Evolutionary conservation across 1,140 invertebrate species (phyloP).

Genomic region (Wasmannia auropunctata): DNA sequence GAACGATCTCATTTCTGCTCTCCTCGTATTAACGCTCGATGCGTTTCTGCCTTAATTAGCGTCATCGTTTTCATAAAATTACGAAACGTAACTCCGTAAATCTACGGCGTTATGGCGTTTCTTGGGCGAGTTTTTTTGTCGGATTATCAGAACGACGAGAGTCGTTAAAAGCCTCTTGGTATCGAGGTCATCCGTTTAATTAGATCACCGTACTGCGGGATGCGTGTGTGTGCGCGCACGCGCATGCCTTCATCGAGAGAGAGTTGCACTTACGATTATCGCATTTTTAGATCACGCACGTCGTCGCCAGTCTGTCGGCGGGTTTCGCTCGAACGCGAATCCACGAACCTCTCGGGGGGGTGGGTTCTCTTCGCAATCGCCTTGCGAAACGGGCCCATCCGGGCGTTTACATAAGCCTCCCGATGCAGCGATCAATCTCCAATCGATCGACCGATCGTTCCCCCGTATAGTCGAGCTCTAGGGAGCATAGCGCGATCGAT

Average conservation of each 20-base stretch:
- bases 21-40: constrained; percentile 10
- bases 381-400: constrained; percentile 28
- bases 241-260: background rate
- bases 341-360: background rate
- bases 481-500: constrained; percentile 13
- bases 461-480: background rate
- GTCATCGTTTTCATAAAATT: constrained; percentile 17
- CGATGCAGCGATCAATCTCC: constrained; percentile 32
- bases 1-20: background rate
- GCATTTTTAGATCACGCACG: constrained; percentile 39
- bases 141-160: constrained; percentile 6
- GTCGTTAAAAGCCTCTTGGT: background rate
- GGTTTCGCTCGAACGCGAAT: constrained; percentile 33
- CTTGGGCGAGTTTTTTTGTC: constrained; percentile 6
- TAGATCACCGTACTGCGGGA: constrained; percentile 34
- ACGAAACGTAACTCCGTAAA: background rate
- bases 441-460: background rate
- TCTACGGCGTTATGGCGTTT: background rate
- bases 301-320: background rate
- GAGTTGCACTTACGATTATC: constrained; percentile 32
- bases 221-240: background rate
- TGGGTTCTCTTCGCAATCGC: background rate
- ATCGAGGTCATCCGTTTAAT: constrained; percentile 54
- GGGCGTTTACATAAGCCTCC: constrained; percentile 30
- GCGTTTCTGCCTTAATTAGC: background rate